Percentiles rank a stretch among this genome's conserved stretches.
phyloP scores from a whole-genome alignment of 2,113 vertebrate species.

The Ophthalmotilapia sp. region DNA sequence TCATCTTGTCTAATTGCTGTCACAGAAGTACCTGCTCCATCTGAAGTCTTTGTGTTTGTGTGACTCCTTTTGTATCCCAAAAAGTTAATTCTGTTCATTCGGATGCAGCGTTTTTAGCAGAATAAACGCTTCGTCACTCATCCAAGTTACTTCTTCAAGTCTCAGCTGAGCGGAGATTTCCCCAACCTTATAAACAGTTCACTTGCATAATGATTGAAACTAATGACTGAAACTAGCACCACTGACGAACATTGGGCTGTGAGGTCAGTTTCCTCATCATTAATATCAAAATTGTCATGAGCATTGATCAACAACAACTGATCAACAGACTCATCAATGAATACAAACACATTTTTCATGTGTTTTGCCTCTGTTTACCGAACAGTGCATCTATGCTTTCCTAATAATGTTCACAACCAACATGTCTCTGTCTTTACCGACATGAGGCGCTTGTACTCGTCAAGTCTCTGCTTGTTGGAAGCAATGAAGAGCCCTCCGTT shows the following conservation, averaged over 20 bases:
- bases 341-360: neutral
- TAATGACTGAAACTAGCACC: neutral
- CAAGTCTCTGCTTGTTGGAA: slow-evolving; percentile 90
- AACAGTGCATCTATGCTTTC: neutral
- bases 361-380: neutral
- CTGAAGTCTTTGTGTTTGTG: neutral
- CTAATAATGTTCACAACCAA: neutral
- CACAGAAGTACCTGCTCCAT: neutral
- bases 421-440: slow-evolving; percentile 73
- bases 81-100: neutral
- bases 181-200: neutral
- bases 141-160: neutral
- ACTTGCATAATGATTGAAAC: neutral
- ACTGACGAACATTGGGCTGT: neutral
- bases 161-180: neutral
- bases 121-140: neutral
- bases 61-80: neutral
- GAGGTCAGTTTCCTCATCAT: neutral
- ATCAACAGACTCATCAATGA: neutral
- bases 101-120: neutral
- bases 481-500: slow-evolving; percentile 97
- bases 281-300: neutral
- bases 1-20: neutral
- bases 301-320: neutral
- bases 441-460: slow-evolving; percentile 98